Base-by-base conservation (phyloP, 2,797 vertebrate species). In the Salarias fasciatus region DNA sequence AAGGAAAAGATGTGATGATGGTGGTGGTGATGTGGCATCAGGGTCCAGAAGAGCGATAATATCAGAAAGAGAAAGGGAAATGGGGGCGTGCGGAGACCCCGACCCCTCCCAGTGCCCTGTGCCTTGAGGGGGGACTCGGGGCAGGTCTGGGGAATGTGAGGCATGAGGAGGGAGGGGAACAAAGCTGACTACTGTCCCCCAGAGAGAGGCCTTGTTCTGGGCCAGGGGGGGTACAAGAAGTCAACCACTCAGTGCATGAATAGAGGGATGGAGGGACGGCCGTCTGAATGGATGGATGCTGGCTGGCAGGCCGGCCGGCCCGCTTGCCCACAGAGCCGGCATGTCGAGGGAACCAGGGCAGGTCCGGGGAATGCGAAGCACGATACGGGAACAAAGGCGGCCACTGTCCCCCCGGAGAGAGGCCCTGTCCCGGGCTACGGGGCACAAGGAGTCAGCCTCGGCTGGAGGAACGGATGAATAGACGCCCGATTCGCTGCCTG, bases 161-260 rank as follows among this genome's bases (percentile, higher is more conserved):
- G 90, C 89, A 90, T 92, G 90, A 85, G 24, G 18, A n/a, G 56
- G 65, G 65, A 58, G 49, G 59, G 85, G 76, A 87, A 93, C 93
- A 94, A 93, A 91, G 91, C 81, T 12, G 63, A 86, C 86, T 86
- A 91, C 90, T 94, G 91, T 93, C 90, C 88, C 90, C 89, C 77
- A 90, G 88, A 87, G 89, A 92, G 91, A 91, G 84, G 86, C 85
- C 85, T 90, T 89, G 88, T 89, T 88, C 87, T 86, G 72, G 78
- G 65, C 63, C 33, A 51, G 80, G 41, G 64, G 86, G 81, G 74
- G 75, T 69, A 85, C 83, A 86, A 84, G 80, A 75, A 80, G 86
- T 83, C 79, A 88, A 77, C 52, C 62, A 30, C 74, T 82, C 54
- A 18, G 24, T 62, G 75, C 60, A 80, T 85, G 84, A 75, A 88